Conservation (phyloP, 2,888 invertebrate species). For the Tachystola acroxantha region DNA sequence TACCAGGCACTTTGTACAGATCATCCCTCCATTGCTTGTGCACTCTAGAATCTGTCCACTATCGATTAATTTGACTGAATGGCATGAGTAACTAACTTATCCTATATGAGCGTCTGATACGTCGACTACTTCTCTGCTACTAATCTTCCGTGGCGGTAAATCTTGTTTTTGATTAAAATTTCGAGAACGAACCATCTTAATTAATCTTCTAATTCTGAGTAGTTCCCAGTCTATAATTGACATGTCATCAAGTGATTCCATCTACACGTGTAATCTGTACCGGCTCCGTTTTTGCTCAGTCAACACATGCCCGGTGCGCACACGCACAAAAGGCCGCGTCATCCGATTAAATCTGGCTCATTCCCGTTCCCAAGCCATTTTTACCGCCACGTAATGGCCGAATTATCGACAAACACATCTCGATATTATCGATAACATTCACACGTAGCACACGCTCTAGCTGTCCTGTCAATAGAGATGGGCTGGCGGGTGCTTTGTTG, state of each 20-base stretch:
- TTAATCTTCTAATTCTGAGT: too few relatives aligned
- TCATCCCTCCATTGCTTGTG: too few relatives aligned
- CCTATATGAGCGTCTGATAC: too few relatives aligned
- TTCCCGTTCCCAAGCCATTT: conserved; percentile 52
- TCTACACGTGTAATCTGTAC: background rate
- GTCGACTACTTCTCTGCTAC: too few relatives aligned
- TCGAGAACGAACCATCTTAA: too few relatives aligned
- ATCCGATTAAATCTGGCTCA: conserved; percentile 43
- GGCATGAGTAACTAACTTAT: too few relatives aligned
- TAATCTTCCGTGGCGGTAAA: too few relatives aligned
- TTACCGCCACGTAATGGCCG: conserved; percentile 60
- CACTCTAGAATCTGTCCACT: too few relatives aligned
- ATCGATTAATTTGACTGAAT: too few relatives aligned
- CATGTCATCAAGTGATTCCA: background rate
- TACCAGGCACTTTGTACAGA: too few relatives aligned
- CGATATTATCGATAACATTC: conserved; percentile 73
- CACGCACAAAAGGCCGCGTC: conserved; percentile 22
- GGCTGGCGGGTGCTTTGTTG: conserved; percentile 68
- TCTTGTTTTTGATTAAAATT: too few relatives aligned
- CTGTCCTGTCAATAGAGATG: conserved; percentile 65
- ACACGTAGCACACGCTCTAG: conserved; percentile 74
- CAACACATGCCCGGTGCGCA: conserved; percentile 10
- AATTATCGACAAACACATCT: conserved; percentile 65
- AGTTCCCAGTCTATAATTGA: too few relatives aligned
- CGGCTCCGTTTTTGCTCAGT: conserved; percentile 11